A percentile compares a stretch with the other conserved stretches of the same genome.
Evolutionary conservation across 2,888 invertebrate genomes (phyloP).

Genomic region (Oeneis ivallda): DNA sequence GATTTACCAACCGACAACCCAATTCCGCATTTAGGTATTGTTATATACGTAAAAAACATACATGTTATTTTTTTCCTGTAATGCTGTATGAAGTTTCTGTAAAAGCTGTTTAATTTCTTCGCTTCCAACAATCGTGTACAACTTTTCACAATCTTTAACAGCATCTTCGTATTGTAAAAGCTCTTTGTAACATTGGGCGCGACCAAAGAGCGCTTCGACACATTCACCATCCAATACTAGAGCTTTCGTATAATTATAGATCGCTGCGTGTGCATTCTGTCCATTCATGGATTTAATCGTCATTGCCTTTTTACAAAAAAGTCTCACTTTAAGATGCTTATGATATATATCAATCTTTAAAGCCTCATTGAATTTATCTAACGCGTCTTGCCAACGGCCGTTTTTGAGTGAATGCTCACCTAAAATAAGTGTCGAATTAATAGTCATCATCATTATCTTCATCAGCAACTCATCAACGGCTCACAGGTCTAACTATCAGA

Average conservation of each 20-base stretch:
- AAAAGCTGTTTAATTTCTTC: neutral
- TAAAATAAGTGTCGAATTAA: neutral
- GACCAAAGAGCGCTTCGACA: neutral
- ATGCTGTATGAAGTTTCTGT: too few species aligned
- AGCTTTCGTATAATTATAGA: neutral
- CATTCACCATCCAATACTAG: neutral
- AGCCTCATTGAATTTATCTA: neutral
- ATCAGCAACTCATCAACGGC: too few species aligned
- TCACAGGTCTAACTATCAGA: too few species aligned
- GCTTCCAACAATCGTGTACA: neutral
- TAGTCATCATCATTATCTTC: too few species aligned
- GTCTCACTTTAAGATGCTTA: neutral
- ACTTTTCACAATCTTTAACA: neutral
- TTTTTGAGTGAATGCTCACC: neutral
- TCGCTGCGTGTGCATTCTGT: neutral
- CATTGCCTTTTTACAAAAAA: neutral
- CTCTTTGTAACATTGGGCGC: neutral
- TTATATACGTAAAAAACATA: neutral
- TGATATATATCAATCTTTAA: neutral
- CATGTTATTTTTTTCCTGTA: neutral
- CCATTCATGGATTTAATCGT: neutral
- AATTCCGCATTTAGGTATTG: neutral
- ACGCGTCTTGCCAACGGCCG: neutral
- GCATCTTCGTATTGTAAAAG: neutral
- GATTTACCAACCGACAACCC: too few species aligned